These are phyloP conservation scores for Spheniscus humboldti DNA, from an alignment of 2,797 vertebrate genomes.

Conservation along the genomic window DNA sequence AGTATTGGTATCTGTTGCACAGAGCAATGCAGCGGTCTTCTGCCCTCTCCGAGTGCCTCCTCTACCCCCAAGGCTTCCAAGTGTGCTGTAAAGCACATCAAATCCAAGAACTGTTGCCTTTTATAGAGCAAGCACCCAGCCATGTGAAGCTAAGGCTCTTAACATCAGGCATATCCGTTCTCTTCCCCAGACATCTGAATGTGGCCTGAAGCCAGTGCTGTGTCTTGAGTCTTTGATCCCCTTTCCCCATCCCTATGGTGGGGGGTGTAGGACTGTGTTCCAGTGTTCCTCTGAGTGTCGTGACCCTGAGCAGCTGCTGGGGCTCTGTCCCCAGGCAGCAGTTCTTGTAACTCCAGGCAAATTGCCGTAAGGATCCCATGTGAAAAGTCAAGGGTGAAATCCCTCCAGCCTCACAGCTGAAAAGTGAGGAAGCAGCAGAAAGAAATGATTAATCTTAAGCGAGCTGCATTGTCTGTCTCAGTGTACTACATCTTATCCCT, in stretches of 20 bases:
- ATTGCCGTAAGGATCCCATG: neutral
- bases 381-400: neutral
- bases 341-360: neutral
- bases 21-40: neutral
- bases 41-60: neutral
- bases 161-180: neutral
- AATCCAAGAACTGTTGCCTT: neutral
- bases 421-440: neutral
- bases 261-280: neutral
- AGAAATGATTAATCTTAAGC: neutral
- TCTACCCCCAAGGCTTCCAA: neutral
- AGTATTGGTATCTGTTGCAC: neutral
- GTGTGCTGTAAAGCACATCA: neutral
- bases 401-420: neutral
- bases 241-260: neutral
- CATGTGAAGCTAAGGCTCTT: neutral
- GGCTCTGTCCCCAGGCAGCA: neutral
- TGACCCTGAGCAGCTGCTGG: neutral
- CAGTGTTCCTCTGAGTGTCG: neutral
- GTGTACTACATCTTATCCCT: neutral
- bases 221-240: neutral
- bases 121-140: neutral
- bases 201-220: neutral
- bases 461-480: neutral
- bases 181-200: neutral